Evolutionary conservation across 2,113 vertebrate species (phyloP), one percentile per base, ranked within the genome.

Genomic region (Vanacampus margaritifer): DNA sequence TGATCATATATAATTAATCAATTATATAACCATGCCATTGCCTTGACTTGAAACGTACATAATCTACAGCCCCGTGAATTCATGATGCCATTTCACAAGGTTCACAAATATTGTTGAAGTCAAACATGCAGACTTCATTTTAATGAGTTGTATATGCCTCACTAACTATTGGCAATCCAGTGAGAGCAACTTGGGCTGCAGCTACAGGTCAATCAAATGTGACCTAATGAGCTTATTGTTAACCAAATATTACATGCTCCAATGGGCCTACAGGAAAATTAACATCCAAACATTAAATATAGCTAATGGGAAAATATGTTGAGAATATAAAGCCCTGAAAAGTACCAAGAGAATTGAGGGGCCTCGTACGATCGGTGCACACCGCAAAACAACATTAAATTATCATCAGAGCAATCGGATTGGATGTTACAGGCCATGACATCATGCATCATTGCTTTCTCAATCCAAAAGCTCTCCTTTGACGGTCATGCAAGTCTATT

Each of bases 191-290:
- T 61, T 54, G 35, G 58, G 39, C 64, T 72, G 65, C 57, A 65
- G 35, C 43, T 57, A 67, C 61, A 23, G 16, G 36, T 64, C 71
- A 63, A 66, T 68, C 41, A 66, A 36, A 1, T 6, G 24, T 51
- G 45, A 41, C 35, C 57, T 79, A 77, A 79, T 77, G 54, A 80
- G 72, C 63, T 58, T 72, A 71, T 67, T 73, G 57, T 79, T 77
- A 69, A 75, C 80, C 74, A 76, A 83, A 70, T 3, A 80, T 76
- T 35, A 62, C 21, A 77, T 64, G 50, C 67, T 53, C 59, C 37
- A 16, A 43, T 8, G 23, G 23, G 23, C 13, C 23, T 45, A 39
- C n/a, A 14, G n/a, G 59, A 39, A 61, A 24, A n/a, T 59, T 23
- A 61, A 61, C n/a, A 57, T 32, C 16, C 26, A 39, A 61, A 23